Conservation (phyloP, 2,113 vertebrate genomes). For the Tylochromis polylepis region DNA sequence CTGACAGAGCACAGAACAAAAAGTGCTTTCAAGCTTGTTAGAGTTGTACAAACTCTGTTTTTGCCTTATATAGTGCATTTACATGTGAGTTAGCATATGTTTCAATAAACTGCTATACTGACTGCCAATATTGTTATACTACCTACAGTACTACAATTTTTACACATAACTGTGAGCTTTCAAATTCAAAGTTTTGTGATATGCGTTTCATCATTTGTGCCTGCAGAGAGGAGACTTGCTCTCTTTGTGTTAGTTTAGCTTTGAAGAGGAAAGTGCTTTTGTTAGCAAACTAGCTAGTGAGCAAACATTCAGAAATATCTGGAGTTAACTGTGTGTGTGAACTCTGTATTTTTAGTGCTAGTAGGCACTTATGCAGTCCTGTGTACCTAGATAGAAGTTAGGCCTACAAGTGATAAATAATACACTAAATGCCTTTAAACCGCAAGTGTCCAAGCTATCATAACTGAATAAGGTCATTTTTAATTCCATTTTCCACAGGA, state of each 20-base stretch:
- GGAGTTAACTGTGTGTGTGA: background rate
- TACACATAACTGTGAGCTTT: background rate
- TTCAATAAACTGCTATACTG: background rate
- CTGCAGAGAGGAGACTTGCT: background rate
- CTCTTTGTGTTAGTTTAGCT: background rate
- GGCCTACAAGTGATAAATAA: background rate
- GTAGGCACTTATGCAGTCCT: background rate
- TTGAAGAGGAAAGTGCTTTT: background rate
- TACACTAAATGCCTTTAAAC: background rate
- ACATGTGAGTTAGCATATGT: background rate
- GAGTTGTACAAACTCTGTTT: background rate
- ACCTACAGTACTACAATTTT: background rate
- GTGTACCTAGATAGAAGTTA: background rate
- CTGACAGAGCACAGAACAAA: background rate
- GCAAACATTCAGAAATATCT: background rate
- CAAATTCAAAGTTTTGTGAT: background rate
- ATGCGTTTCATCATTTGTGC: background rate
- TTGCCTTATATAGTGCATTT: background rate
- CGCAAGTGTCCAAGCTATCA: background rate
- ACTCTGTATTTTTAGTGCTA: too few species aligned
- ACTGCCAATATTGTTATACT: background rate
- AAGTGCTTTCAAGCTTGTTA: background rate
- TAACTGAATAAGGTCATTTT: background rate
- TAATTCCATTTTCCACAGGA: background rate
- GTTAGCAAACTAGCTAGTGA: background rate